Evolutionary conservation across 2,888 invertebrate species (phyloP).

Genomic region (Oxytorus armatus): DNA sequence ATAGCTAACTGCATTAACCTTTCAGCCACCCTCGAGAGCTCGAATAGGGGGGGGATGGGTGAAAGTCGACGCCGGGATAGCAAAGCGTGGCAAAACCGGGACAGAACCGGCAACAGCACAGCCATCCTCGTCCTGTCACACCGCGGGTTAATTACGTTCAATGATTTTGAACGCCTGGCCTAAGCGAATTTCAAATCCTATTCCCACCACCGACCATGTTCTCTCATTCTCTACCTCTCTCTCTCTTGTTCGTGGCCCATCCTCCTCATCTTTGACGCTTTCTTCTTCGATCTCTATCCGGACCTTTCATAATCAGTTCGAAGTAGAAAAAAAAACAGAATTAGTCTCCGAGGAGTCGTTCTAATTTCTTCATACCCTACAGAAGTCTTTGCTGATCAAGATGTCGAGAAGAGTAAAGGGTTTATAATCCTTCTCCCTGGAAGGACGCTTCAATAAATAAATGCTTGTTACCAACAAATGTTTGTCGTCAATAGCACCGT

Average conservation of each 20-base stretch:
- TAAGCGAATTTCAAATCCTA: constrained; percentile 82
- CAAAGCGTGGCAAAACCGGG: constrained; percentile 58
- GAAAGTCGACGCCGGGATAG: constrained; percentile 47
- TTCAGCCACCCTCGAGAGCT: constrained; percentile 77
- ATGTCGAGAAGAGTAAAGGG: not conserved
- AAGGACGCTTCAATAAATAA: too few relatives aligned
- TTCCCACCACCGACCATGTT: constrained; percentile 72
- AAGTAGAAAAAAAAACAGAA: not conserved
- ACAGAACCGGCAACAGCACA: constrained; percentile 64
- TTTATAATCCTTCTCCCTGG: too few relatives aligned
- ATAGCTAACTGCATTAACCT: constrained; percentile 83
- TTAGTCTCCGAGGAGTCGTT: not conserved
- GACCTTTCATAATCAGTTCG: constrained; percentile 2
- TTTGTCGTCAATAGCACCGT: too few relatives aligned
- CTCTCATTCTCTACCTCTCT: constrained; percentile 38
- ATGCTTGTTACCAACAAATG: too few relatives aligned
- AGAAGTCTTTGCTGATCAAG: not conserved
- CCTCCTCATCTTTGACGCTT: constrained; percentile 30
- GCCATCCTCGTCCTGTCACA: constrained; percentile 75
- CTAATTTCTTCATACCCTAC: not conserved
- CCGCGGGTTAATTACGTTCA: constrained; percentile 81
- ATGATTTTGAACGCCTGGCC: constrained; percentile 82
- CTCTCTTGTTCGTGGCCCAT: constrained; percentile 13
- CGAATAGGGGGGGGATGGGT: constrained; percentile 47
- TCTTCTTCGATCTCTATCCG: constrained; percentile 15